Percentiles rank a stretch among this genome's conserved stretches.
Evolutionary conservation across 2,113 vertebrate genomes (phyloP).

Genomic region (Hirundichthys speculiger): DNA sequence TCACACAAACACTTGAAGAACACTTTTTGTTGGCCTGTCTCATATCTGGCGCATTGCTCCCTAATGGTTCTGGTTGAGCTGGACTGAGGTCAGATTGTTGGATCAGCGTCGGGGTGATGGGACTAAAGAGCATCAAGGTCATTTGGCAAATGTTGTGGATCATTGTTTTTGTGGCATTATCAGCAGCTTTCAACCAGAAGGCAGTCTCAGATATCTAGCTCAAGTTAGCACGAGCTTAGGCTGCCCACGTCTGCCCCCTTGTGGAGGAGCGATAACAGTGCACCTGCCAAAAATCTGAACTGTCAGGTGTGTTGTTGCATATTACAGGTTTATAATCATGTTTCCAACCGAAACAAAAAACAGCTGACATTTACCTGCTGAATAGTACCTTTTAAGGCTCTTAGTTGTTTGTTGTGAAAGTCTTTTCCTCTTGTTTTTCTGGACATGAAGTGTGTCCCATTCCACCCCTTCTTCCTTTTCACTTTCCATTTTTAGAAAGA

Average conservation of each 20-base stretch:
- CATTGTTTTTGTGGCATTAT: constrained; percentile 57
- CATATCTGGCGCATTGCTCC: constrained; percentile 55
- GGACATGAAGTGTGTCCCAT: too few species aligned
- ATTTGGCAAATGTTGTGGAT: constrained; percentile 54
- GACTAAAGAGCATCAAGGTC: constrained; percentile 71
- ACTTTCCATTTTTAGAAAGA: too few species aligned
- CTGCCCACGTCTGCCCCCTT: constrained; percentile 50
- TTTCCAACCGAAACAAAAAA: too few species aligned
- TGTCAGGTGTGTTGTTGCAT: background rate
- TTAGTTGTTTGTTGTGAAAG: too few species aligned
- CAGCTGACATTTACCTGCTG: too few species aligned
- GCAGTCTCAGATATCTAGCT: constrained; percentile 30
- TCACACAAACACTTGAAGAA: constrained; percentile 45
- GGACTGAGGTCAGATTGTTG: constrained; percentile 59
- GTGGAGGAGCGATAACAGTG: constrained; percentile 44
- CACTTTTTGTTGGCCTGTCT: constrained; percentile 58
- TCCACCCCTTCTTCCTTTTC: too few species aligned
- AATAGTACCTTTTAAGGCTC: too few species aligned
- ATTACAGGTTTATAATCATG: too few species aligned
- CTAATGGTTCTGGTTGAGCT: constrained; percentile 63
- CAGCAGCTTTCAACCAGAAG: constrained; percentile 50
- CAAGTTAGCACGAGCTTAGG: constrained; percentile 15
- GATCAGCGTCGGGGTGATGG: constrained; percentile 48
- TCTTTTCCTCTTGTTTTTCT: too few species aligned
- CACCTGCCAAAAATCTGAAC: background rate